Conservation (phyloP, 2,797 vertebrate genomes). For the Aphelocoma californica region DNA sequence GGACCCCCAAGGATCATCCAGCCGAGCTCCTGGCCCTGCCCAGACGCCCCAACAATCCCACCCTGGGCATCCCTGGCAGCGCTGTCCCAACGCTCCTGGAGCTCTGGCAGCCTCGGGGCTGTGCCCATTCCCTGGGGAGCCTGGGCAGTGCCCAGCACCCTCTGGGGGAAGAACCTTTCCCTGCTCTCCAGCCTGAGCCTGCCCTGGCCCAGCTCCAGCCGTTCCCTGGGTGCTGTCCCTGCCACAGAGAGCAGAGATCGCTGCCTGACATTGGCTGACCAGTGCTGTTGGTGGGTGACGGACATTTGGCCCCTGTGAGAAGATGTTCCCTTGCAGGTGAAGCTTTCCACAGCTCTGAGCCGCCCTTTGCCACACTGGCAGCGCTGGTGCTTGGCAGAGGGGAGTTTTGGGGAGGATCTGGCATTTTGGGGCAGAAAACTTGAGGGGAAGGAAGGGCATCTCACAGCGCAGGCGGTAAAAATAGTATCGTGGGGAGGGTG, state of each 20-base stretch:
- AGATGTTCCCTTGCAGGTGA: background rate
- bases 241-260: background rate
- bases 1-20: background rate
- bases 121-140: background rate
- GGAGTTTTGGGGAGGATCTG: background rate
- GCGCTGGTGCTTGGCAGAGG: fast-evolving
- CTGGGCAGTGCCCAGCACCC: background rate
- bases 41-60: background rate
- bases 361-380: background rate
- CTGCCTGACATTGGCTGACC: background rate
- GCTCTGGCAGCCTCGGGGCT: fast-evolving
- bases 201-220: fast-evolving
- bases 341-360: background rate
- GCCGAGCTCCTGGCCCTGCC: fast-evolving
- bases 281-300: fast-evolving
- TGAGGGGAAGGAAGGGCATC: background rate
- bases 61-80: fast-evolving
- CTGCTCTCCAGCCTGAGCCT: fast-evolving
- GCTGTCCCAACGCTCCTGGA: fast-evolving
- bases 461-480: background rate
- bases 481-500: background rate
- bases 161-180: background rate
- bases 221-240: fast-evolving
- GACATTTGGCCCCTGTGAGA: background rate
- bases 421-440: background rate